phyloP scores from a whole-genome alignment of 2,113 vertebrate species.

The Nycticryphes semicollaris region DNA sequence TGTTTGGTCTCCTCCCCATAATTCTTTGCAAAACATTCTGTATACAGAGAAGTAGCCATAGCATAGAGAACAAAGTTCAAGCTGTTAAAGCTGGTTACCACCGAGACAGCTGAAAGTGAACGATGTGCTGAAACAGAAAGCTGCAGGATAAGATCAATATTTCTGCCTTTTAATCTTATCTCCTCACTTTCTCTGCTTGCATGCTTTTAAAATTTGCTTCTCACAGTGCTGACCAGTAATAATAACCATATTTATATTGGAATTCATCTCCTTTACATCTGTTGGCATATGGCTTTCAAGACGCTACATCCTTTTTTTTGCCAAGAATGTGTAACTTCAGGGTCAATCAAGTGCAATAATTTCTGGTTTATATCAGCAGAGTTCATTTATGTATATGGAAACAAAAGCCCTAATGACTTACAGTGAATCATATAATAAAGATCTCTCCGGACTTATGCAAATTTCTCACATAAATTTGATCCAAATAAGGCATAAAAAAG shows the following conservation, averaged over 20 bases:
- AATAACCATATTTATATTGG: slow-evolving; percentile 8
- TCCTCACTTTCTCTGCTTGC: not conserved
- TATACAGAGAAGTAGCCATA: not conserved
- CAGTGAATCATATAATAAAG: not conserved
- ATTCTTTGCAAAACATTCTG: not conserved
- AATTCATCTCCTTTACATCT: slow-evolving; percentile 14
- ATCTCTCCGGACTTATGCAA: slow-evolving; percentile 21
- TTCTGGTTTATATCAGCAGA: slow-evolving; percentile 8
- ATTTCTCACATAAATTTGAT: slow-evolving; percentile 18
- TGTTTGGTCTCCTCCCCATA: not conserved
- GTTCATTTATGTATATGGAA: not conserved
- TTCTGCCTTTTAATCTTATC: slow-evolving; percentile 37
- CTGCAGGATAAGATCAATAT: slow-evolving; percentile 33
- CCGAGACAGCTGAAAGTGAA: slow-evolving; percentile 4
- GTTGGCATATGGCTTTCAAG: slow-evolving; percentile 35
- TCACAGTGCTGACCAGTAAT: slow-evolving; percentile 5
- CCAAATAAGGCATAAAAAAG: not conserved
- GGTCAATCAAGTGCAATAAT: slow-evolving; percentile 10
- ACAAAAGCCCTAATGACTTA: not conserved
- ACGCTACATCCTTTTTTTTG: slow-evolving; percentile 18
- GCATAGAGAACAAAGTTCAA: not conserved
- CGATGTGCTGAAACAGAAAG: slow-evolving; percentile 19
- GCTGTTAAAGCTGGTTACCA: not conserved
- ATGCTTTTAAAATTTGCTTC: not conserved
- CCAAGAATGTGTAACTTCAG: slow-evolving; percentile 1